Base-by-base conservation (phyloP, 2,888 invertebrate genomes). In the Tricholauxania praeusta region DNA sequence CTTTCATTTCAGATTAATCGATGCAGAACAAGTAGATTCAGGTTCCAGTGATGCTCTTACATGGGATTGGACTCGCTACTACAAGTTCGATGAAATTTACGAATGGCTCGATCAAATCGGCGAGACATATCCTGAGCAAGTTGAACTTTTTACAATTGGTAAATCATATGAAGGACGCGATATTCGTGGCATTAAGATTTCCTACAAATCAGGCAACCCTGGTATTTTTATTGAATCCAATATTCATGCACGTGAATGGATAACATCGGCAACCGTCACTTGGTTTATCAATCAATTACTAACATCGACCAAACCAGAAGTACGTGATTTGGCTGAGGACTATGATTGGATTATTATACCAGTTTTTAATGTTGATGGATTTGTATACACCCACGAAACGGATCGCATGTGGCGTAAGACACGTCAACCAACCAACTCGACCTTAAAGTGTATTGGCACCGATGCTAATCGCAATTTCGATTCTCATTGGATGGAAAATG, bases 311-410 rank as follows among this genome's bases (percentile, higher is more conserved):
- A 89, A 92, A 76, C 78, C 88, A 1, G 87, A 86, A 48, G 88
- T 92, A 0, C 88, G 90, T 32, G 82, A 86, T 12, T 84, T 94
- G 79, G 91, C 92, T 1, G 90, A 93, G 75, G 88, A 88, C 71
- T 91, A 92, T 77, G 92, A 94, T 79, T 94, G 93, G 93, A 92
- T 93, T 80, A 89, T 94, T 74, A 89, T 94, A 72, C 94, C 94
- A 0, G 90, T 92, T 0, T 86, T 89, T 3, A 94, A 94, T 84
- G 93, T 93, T 49, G 94, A 94, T 87, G 94, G 94, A n/a, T 94
- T 92, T 82, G 89, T 82, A 2, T 93, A 91, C 80, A 90, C 92
- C 0, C 92, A 92, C 79, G 88, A 88, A 2, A 86, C 82, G 74
- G 87, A 90, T 62, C 89, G 93, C 49, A 82, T 91, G 79, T 93